A percentile compares a stretch with the other conserved stretches of the same genome.
These are phyloP conservation scores for Norana najaformis DNA, from an alignment of 2,888 invertebrate species.

Conservation along the genomic window DNA sequence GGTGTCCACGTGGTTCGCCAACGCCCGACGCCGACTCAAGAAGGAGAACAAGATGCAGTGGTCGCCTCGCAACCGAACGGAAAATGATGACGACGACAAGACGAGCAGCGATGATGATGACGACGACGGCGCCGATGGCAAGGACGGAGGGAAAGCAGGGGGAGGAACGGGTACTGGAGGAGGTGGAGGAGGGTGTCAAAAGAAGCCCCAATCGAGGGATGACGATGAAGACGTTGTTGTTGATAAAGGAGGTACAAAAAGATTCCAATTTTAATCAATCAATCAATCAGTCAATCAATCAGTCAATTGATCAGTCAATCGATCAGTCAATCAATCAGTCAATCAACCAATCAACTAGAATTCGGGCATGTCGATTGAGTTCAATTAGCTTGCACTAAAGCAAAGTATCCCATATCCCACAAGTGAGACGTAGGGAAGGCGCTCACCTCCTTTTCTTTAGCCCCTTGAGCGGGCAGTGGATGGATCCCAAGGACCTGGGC, in stretches of 20 bases:
- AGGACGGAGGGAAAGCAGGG: conserved; percentile 36
- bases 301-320: too few relatives aligned
- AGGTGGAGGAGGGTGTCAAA: neutral
- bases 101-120: conserved; percentile 55
- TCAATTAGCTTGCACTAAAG: too few relatives aligned
- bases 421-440: too few relatives aligned
- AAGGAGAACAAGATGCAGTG: conserved; percentile 99
- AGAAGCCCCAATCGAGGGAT: conserved; percentile 17
- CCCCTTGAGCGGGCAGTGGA: too few relatives aligned
- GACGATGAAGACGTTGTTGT: conserved; percentile 40
- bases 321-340: too few relatives aligned
- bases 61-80: conserved; percentile 80
- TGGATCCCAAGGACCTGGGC: too few relatives aligned
- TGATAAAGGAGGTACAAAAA: conserved; percentile 35
- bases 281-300: too few relatives aligned
- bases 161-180: conserved; percentile 45
- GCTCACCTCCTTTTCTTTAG: too few relatives aligned
- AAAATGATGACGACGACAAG: conserved; percentile 60
- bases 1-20: conserved; percentile 90
- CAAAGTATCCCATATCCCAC: too few relatives aligned
- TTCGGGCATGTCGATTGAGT: too few relatives aligned
- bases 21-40: conserved; percentile 86
- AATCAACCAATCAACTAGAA: too few relatives aligned
- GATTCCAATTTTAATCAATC: too few relatives aligned
- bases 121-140: neutral